phyloP scores from a whole-genome alignment of 2,888 invertebrate genomes.

The Hylaea fasciaria region DNA sequence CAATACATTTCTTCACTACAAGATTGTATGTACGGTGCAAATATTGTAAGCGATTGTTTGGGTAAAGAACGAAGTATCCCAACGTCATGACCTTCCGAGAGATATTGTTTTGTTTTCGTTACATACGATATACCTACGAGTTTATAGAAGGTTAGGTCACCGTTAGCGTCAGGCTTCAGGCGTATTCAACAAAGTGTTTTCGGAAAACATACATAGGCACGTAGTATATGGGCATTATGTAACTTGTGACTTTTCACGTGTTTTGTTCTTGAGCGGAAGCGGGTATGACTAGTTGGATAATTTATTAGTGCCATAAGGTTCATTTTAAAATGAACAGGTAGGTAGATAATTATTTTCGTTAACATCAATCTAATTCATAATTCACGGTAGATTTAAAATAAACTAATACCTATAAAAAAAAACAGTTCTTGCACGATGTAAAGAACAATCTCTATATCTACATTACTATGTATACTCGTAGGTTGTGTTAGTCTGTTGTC shows the following conservation, averaged over 20 bases:
- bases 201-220: no score
- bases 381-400: no score
- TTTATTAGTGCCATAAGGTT: neutral
- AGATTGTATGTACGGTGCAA: conserved; percentile 6
- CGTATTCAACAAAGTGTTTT: neutral
- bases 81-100: neutral
- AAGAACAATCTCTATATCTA: no score
- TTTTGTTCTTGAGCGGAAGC: no score
- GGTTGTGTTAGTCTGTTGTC: no score
- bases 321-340: neutral
- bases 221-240: no score
- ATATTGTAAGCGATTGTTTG: conserved; percentile 21
- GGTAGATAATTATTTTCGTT: neutral
- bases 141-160: neutral
- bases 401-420: no score
- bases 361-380: neutral
- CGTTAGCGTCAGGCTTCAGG: neutral
- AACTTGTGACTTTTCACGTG: no score
- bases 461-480: no score
- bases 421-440: neutral
- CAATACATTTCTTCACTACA: neutral
- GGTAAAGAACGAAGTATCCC: conserved; percentile 11
- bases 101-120: neutral
- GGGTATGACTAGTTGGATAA: neutral
- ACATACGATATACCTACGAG: neutral